Base-by-base conservation (phyloP, 2,797 vertebrate species). In the Brachyrhaphis roseni region DNA sequence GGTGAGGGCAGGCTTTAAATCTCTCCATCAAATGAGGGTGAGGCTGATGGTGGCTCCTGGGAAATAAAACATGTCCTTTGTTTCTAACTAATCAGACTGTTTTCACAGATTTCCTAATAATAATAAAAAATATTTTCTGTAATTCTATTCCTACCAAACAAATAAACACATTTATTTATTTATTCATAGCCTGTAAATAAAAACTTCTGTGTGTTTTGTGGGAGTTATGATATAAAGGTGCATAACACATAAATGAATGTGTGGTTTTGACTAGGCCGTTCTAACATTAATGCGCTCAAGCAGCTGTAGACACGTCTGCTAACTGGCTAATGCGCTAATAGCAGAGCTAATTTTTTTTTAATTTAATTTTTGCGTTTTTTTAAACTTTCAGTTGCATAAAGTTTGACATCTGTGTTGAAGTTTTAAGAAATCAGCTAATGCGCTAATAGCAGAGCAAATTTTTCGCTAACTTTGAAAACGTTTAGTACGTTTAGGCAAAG, bases 1-100 rank as follows among this genome's bases (percentile, higher is more conserved):
- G 59, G 18, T 18, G 59, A 86, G 86, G 84, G 86, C 82, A 82
- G 84, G 82, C 84, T 88, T 88, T 94, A 93, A 92, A 94, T 91
- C 92, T 93, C 88, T 93, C 88, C 85, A 93, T 93, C 92, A 92
- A 87, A 88, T 16, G 53, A 86, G 70, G 79, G 77, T 72, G 82
- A 82, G 74, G 80, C 83, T 79, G 80, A 72, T 53, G 78, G 83
- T 82, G 78, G 77, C 81, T 81, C 81, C 74, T 78, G 41, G 75
- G 78, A 90, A 88, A 90, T 85, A 88, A 91, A 88, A 82, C 80
- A 47, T 73, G 15, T 74, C 53, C 70, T 84, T 87, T 82, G 84
- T 88, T 85, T 88, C 82, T 72, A 83, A 78, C 75, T 86, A 75
- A 77, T 89, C 86, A 83, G 77, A 39, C 39, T n/a, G 51, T 77